Conservation (phyloP, 2,888 invertebrate genomes). For the Netelia melanura region DNA sequence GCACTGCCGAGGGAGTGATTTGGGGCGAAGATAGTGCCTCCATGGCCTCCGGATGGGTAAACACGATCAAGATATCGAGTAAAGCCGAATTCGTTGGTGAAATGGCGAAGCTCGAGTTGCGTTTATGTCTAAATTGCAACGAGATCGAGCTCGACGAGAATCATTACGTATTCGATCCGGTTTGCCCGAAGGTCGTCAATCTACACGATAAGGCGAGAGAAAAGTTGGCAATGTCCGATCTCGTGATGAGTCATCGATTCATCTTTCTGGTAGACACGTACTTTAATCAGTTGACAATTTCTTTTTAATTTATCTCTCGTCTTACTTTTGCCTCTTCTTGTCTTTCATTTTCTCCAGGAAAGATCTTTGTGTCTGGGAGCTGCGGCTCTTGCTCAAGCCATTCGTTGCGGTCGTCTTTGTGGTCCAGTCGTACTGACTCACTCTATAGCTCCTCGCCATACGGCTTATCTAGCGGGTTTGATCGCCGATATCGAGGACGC, state of each 20-base stretch:
- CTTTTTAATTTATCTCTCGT: not conserved
- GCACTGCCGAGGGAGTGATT: slow-evolving; percentile 88
- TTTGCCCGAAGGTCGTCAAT: slow-evolving; percentile 88
- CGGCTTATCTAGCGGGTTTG: slow-evolving; percentile 91
- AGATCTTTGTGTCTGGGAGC: slow-evolving; percentile 93
- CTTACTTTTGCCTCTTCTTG: not conserved
- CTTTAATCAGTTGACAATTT: not conserved
- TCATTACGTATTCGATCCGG: slow-evolving; percentile 86
- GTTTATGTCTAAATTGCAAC: slow-evolving; percentile 83
- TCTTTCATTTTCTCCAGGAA: slow-evolving; percentile 86
- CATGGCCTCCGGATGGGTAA: slow-evolving; percentile 92
- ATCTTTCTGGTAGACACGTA: slow-evolving; percentile 86
- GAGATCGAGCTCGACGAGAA: slow-evolving; percentile 78
- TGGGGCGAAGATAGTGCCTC: slow-evolving; percentile 85
- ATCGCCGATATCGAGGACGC: slow-evolving; percentile 87
- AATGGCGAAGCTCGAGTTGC: slow-evolving; percentile 85
- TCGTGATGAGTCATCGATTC: slow-evolving; percentile 86
- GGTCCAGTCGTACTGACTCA: slow-evolving; percentile 93
- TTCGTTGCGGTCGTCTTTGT: slow-evolving; percentile 88
- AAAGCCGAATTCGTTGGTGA: slow-evolving; percentile 85
- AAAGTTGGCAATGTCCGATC: slow-evolving; percentile 86
- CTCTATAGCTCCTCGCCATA: slow-evolving; percentile 91
- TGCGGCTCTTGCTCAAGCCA: slow-evolving; percentile 90
- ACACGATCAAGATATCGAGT: slow-evolving; percentile 89
- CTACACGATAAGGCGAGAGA: slow-evolving; percentile 87